Evolutionary conservation across 1,140 invertebrate species (phyloP), one percentile per base, ranked within the genome.

Genomic region (Drosophila nikananu): DNA sequence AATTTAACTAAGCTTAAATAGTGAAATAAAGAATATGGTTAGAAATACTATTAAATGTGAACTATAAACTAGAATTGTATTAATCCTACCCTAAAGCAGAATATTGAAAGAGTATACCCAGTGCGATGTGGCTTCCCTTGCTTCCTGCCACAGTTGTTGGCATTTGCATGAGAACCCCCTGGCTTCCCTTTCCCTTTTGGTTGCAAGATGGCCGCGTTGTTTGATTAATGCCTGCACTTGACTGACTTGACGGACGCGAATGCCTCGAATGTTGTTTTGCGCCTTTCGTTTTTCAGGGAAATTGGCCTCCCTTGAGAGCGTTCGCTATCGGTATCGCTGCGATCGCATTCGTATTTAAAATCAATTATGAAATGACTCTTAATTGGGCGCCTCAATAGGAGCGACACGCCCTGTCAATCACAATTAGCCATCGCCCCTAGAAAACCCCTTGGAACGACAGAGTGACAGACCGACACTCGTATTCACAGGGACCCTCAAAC

Each of bases 371-470:
- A 90, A 75, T 84, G 79, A 52, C 75, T 73, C 81, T 90, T 90
- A 90, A 90, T 90, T 90, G 86, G 81, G 78, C 82, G 86, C 78
- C 78, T 87, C 84, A 87, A 90, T 90, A 81, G 84, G 68, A 48
- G 74, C 84, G 84, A 87, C 84, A 87, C 84, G 84, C 84, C 86
- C 79, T 82, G 86, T 90, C 86, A 90, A 90, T 90, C 86, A 86
- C 61, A 90, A 90, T 90, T 90, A 90, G 79, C 66, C 58, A 48
- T 70, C 54, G 75, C 84, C 86, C 86, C 66, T 81, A 78, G 80
- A 46, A 63, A 58, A 51, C 30, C 75, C 70, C 48, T 59, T 51
- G 19, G 62, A 21, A 54, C 23, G 46, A 10, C 41, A 61, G 23
- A n/a, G 17, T 32, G 51, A 23, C 46, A 42, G 19, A 21, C 21